Evolutionary conservation across 2,797 vertebrate genomes (phyloP), one percentile per base, ranked within the genome.

Genomic region (Lateolabrax maculatus): DNA sequence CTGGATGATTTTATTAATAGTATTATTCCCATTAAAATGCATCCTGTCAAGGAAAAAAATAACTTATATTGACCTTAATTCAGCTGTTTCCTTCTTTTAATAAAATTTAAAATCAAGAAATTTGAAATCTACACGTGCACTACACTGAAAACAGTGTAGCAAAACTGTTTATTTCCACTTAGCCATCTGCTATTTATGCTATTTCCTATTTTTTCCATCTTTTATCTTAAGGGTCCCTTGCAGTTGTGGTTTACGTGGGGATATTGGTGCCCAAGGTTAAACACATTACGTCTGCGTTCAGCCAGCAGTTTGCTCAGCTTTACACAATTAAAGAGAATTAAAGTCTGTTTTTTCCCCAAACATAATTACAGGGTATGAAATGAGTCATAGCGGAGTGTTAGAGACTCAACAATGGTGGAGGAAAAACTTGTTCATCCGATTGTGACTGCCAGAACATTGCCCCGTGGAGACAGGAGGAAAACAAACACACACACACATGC

Each of bases 351-450:
- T 84, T 72, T 88, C 84, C 80, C 85, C 67, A 80, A 84, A 84
- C 89, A 90, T 91, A 92, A 94, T 94, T 93, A 90, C 84, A 85
- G 89, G 71, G 83, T 90, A 80, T 88, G 85, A 87, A 91, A 90
- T 92, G 91, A 95, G 89, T 94, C 93, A 93, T 75, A 69, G 81
- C 37, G 27, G 75, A 85, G 84, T 76, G 78, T 87, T 84, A 81
- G 82, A 90, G 75, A 67, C 83, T 86, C 81, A 79, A 90, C 87
- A 90, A 90, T 89, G 82, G 85, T 9, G 71, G 85, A 90, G 87
- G 86, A 90, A 89, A 91, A 94, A 93, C 90, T 91, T 93, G 93
- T 91, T 94, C 86, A 93, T 93, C 85, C 86, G 73, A 89, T 91
- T 91, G 91, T 92, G 89, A 90, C 84, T 92, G 86, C 88, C 90